Evolutionary conservation across 2,888 invertebrate genomes (phyloP), one percentile per base, ranked within the genome.

Genomic region (Notodonta dromedarius): DNA sequence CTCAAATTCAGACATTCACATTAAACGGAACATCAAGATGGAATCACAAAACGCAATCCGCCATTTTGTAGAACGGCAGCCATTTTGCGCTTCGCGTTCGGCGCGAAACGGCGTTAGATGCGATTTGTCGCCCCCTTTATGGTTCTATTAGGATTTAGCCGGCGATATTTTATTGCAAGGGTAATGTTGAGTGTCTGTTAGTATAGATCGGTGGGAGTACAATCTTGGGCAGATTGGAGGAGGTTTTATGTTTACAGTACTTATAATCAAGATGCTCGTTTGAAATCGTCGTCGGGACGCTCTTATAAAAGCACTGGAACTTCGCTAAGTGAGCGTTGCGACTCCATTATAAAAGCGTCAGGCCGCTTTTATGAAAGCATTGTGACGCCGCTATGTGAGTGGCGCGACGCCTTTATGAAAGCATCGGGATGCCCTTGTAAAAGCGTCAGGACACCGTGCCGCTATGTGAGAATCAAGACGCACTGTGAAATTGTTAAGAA

Each of bases 1-100:
- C 24, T 24, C 35, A 35, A 35, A 35, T 6, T 35, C 7, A 35
- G 35, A 35, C 35, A 46, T 46, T 46, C 46, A 7, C 32, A 52
- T 52, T 32, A 39, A 53, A 53, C 1, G 16, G 13, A 54, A 35
- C n/a, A 39, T n/a, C 50, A 50, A 16, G 39, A 52, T 24, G 24
- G 52, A 52, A 54, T 54, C 54, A 39, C 54, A n/a, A 54, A 39
- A 6, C n/a, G 39, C 12, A 8, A 54, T 54, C 54, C 74, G 75
- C 84, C 82, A 83, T 85, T 77, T 82, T 78, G 74, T 77, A 74
- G 74, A 76, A 79, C 69, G 63, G 74, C 67, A 62, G 74, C 83
- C 83, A 84, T 85, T 80, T 80, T 77, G 76, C 67, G 74, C 68
- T 60, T 71, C 67, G 70, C 71, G 68, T 75, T 77, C 76, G 75